Evolutionary conservation across 2,113 vertebrate species (phyloP), one percentile per base, ranked within the genome.

Genomic region (Eulemur macaco): DNA sequence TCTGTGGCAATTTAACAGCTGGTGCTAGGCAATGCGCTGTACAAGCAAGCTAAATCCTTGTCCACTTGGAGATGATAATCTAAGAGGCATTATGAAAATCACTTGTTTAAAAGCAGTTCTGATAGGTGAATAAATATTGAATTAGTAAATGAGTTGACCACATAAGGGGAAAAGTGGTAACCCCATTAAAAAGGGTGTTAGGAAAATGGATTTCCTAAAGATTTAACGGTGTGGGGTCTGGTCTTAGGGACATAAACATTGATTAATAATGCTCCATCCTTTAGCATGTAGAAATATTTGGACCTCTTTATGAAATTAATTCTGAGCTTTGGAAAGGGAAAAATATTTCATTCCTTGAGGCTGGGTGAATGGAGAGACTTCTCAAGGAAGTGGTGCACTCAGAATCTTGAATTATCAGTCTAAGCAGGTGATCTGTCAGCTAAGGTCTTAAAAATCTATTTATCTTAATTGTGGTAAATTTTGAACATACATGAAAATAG

Each of bases 41-140:
- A 29, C 12, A 82, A 89, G 6, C 45, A 34, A 27, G 27, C 85
- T 88, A 52, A 88, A 89, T 85, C 23, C 50, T 91, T 94, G 25
- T 97, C 42, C 10, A 31, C 23, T 69, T 95, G 64, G 37, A 66
- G 47, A 73, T 88, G 63, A 42, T 78, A 87, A 68, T 86, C 25
- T 81, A 87, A 94, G 45, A 87, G 21, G 14, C 52, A 73, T 76
- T 60, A 58, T 47, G 58, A 20, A 94, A 86, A 84, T 84, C 27
- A 29, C 5, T 34, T 96, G 37, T 58, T 15, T n/a, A 84, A 89
- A 89, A 54, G 56, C 23, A 89, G 5, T 76, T 93, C 60, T 64
- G 47, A 76, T 42, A 92, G n/a, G 25, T 95, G 42, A 91, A 74
- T 69, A 94, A 84, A 90, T 74, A 88, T 3, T 71, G 29, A 58